phyloP scores from a whole-genome alignment of 2,113 vertebrate genomes.

The Phyllostomus hastatus region DNA sequence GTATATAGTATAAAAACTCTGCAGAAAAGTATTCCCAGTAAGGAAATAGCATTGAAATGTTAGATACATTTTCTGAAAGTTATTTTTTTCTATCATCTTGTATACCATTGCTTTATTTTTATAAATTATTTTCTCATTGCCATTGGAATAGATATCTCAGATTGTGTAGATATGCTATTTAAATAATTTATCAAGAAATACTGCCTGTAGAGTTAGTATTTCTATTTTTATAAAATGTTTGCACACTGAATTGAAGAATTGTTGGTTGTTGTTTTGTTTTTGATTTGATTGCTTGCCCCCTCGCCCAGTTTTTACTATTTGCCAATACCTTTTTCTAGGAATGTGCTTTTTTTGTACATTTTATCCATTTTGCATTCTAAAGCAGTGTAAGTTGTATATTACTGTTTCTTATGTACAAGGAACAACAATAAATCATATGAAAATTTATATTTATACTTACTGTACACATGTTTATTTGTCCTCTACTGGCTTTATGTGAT shows the following conservation, averaged over 20 bases:
- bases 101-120: conserved; percentile 92
- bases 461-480: conserved; percentile 44
- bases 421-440: conserved; percentile 84
- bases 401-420: conserved; percentile 81
- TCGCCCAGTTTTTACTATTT: conserved; percentile 83
- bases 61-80: conserved; percentile 85
- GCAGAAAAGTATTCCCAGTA: conserved; percentile 85
- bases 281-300: conserved; percentile 80
- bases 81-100: conserved; percentile 84
- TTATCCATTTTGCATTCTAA: conserved; percentile 89
- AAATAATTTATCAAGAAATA: conserved; percentile 99
- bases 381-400: conserved; percentile 83
- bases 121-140: conserved; percentile 96
- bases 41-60: conserved; percentile 84
- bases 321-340: conserved; percentile 82
- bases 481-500: neutral
- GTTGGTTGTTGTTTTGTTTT: conserved; percentile 84
- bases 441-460: conserved; percentile 80
- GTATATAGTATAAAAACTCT: conserved; percentile 93
- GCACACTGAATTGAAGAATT: conserved; percentile 95
- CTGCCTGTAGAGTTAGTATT: conserved; percentile 93
- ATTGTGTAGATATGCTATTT: conserved; percentile 99
- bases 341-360: conserved; percentile 92
- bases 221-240: conserved; percentile 99
- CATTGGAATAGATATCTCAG: conserved; percentile 90